Conservation (phyloP, 2,113 vertebrate species). For the Meles meles region DNA sequence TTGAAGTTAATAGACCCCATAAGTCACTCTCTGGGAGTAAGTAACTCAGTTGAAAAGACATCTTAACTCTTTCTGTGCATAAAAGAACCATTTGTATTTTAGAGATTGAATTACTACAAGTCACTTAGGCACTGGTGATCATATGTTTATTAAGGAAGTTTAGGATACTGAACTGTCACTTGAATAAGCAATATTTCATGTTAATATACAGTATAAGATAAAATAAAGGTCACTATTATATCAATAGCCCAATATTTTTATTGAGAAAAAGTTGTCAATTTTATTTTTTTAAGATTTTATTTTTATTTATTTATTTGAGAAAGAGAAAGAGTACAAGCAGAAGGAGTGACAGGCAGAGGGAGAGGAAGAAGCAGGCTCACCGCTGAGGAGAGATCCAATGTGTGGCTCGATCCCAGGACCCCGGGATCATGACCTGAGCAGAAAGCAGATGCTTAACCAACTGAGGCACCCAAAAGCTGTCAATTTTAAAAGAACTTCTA, state of each 20-base stretch:
- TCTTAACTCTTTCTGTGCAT: conserved; percentile 1
- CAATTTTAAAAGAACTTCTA: neutral
- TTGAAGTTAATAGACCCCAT: conserved; percentile 56
- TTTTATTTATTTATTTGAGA: too few species aligned
- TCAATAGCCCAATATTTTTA: neutral
- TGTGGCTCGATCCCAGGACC: too few species aligned
- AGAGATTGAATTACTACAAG: neutral
- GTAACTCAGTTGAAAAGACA: neutral
- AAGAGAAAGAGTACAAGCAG: too few species aligned
- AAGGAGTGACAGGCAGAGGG: too few species aligned
- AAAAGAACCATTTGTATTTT: neutral
- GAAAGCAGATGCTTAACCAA: too few species aligned
- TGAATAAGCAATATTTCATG: neutral
- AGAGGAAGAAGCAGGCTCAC: too few species aligned
- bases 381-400: too few species aligned
- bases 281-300: too few species aligned
- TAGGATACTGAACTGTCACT: neutral
- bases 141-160: neutral
- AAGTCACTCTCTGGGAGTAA: conserved; percentile 50
- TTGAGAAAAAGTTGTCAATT: neutral
- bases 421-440: too few species aligned
- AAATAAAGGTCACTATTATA: neutral
- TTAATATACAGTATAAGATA: neutral
- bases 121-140: neutral
- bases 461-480: neutral